Conservation (phyloP, 2,113 vertebrate species). For the Chunga burmeisteri region DNA sequence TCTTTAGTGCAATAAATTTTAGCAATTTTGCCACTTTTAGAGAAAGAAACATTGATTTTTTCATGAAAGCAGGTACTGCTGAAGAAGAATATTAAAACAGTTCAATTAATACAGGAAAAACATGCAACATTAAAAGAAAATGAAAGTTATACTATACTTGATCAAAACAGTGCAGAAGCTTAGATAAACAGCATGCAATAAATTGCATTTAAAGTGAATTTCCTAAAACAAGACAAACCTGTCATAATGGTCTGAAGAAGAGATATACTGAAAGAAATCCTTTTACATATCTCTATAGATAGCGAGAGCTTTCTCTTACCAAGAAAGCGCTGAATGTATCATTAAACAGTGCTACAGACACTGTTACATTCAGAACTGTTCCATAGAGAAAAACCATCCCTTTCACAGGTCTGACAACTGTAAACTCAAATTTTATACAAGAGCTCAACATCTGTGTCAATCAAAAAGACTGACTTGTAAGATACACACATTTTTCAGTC, state of each 20-base stretch:
- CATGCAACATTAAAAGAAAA: background rate
- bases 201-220: background rate
- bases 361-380: background rate
- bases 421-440: conserved; percentile 8
- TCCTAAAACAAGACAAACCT: background rate
- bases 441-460: background rate
- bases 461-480: background rate
- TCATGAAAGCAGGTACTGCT: background rate
- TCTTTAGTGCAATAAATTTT: background rate
- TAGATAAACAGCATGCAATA: background rate
- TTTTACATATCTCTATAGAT: background rate
- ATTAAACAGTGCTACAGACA: background rate
- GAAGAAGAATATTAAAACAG: background rate
- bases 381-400: background rate
- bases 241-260: background rate
- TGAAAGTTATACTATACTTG: background rate
- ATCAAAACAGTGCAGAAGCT: background rate
- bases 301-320: background rate
- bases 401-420: background rate
- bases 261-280: background rate
- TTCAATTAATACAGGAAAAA: background rate
- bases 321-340: background rate
- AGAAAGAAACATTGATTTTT: background rate
- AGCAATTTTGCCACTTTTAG: background rate
- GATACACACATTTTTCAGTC: background rate